These are phyloP conservation scores for Formica exsecta DNA, from an alignment of 1,140 invertebrate species.

Conservation along the genomic window DNA sequence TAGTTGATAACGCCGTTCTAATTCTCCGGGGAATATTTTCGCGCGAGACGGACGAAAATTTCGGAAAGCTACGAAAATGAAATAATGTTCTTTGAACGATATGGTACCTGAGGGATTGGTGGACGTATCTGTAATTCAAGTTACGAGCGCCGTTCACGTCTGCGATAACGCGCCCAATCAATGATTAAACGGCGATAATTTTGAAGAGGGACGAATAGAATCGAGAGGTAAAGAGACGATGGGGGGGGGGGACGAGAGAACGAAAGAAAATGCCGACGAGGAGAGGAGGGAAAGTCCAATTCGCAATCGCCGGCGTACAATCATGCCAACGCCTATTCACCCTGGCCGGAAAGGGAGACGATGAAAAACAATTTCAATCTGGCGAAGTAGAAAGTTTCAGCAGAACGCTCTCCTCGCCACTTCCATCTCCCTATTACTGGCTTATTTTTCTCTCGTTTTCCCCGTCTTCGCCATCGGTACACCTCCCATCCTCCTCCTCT, in stretches of 20 bases:
- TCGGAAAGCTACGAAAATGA: conserved; percentile 31
- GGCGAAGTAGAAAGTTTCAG: conserved; percentile 73
- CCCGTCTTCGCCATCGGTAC: background rate
- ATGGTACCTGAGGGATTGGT: background rate
- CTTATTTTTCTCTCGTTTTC: conserved; percentile 44
- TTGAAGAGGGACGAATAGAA: background rate
- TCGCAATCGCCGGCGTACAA: conserved; percentile 26
- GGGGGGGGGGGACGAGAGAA: background rate
- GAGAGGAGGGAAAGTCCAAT: conserved; percentile 43
- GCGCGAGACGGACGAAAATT: background rate
- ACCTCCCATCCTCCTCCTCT: background rate
- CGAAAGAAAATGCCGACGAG: background rate
- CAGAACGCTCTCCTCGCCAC: conserved; percentile 40
- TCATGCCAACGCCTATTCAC: conserved; percentile 62
- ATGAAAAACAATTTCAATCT: conserved; percentile 78
- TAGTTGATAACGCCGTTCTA: background rate
- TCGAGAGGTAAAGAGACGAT: background rate
- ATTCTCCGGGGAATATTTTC: background rate
- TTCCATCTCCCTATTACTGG: conserved; percentile 41
- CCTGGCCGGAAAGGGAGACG: conserved; percentile 12
- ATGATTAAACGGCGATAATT: conserved; percentile 44
- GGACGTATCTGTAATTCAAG: background rate
- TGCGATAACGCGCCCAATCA: background rate
- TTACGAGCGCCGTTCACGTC: background rate
- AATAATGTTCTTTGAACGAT: conserved; percentile 11